Conservation (phyloP, 1,140 invertebrate genomes). For the Cyphomyrmex costatus region DNA sequence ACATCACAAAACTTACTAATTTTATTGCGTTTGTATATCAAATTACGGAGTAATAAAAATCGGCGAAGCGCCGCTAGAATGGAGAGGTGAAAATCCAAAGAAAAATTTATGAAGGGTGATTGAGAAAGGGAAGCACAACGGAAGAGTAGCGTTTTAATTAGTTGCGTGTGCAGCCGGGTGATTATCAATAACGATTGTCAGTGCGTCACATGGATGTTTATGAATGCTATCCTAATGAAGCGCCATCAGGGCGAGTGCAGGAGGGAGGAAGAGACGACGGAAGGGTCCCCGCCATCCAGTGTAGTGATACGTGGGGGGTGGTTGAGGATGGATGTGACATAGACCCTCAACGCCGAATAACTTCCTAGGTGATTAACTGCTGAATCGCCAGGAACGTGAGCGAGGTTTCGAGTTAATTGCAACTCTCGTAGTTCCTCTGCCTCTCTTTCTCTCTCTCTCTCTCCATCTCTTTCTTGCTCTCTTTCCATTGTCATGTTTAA, state of each 20-base stretch:
- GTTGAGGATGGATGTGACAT: constrained; percentile 65
- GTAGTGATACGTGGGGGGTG: background rate
- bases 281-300: background rate
- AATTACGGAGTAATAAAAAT: background rate
- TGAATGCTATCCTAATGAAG: constrained; percentile 73
- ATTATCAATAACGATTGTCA: constrained; percentile 56
- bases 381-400: constrained; percentile 70
- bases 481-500: constrained; percentile 31
- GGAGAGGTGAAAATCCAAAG: background rate
- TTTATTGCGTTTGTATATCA: background rate
- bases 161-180: constrained; percentile 15
- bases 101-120: background rate
- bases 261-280: background rate
- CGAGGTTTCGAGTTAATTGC: constrained; percentile 75
- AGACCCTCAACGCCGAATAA: constrained; percentile 67
- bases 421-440: constrained; percentile 12
- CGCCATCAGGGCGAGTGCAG: background rate
- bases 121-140: background rate
- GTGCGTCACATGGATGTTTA: constrained; percentile 59
- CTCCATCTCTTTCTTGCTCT: background rate
- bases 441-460: background rate
- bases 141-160: constrained; percentile 43
- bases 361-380: constrained; percentile 74
- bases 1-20: constrained; percentile 2
- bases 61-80: background rate